phyloP scores from a whole-genome alignment of 1,140 invertebrate species.

The Drosophila grimshawi region DNA sequence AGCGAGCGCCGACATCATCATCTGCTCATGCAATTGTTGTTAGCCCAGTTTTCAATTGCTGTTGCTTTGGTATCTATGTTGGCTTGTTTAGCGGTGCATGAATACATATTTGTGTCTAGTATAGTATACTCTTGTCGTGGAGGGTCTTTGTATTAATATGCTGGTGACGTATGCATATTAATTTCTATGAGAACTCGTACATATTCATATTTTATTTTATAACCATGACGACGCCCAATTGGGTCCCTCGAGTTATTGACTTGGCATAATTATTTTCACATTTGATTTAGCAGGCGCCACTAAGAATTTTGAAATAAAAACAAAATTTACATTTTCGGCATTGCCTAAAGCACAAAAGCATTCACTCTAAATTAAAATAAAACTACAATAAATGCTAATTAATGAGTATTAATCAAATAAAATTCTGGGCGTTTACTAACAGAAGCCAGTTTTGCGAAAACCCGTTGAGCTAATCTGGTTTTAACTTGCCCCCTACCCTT shows the following conservation, averaged over 20 bases:
- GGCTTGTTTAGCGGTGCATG: slow-evolving; percentile 41
- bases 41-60: slow-evolving; percentile 69
- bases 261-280: slow-evolving; percentile 25
- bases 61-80: slow-evolving; percentile 11
- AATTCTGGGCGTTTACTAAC: neutral
- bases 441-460: neutral
- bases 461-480: slow-evolving; percentile 14
- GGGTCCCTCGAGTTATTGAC: neutral
- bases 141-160: slow-evolving; percentile 13
- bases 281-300: neutral
- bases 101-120: slow-evolving; percentile 20
- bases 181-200: slow-evolving; percentile 1
- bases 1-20: slow-evolving; percentile 30
- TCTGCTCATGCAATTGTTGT: slow-evolving; percentile 65
- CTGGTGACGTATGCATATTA: slow-evolving; percentile 10
- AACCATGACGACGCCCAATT: slow-evolving; percentile 26
- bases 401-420: slow-evolving; percentile 1
- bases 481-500: neutral
- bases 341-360: neutral
- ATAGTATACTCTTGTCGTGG: slow-evolving; percentile 12
- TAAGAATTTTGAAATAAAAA: neutral
- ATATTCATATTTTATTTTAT: slow-evolving; percentile 24
- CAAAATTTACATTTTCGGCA: neutral
- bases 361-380: neutral
- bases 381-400: slow-evolving; percentile 1